Conservation (phyloP, 2,888 invertebrate species). For the Saturnia japonica region DNA sequence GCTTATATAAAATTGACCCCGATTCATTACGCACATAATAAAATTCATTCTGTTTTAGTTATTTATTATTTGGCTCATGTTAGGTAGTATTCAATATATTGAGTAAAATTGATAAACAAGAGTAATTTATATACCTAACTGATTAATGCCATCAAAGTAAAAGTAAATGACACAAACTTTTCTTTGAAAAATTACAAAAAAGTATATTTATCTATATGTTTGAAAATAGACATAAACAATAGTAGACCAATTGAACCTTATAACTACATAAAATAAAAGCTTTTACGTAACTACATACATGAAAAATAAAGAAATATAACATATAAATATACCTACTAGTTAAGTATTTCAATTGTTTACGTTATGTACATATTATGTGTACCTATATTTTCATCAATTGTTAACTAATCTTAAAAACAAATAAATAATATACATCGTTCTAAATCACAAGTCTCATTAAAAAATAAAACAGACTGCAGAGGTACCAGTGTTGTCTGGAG, state of each 20-base stretch:
- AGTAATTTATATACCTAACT: too few relatives aligned
- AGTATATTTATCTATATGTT: too few relatives aligned
- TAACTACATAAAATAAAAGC: not conserved
- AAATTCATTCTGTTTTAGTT: not conserved
- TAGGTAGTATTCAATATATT: not conserved
- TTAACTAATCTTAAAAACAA: not conserved
- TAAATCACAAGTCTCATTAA: not conserved
- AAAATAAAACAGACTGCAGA: not conserved
- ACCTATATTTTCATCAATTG: not conserved
- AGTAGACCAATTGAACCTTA: not conserved
- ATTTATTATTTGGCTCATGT: not conserved
- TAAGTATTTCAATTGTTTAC: not conserved
- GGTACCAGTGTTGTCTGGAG: not conserved
- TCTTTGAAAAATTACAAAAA: too few relatives aligned
- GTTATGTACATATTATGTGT: not conserved
- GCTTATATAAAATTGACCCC: not conserved
- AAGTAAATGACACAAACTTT: too few relatives aligned
- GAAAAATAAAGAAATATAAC: not conserved
- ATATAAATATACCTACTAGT: not conserved
- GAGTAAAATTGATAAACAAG: not conserved
- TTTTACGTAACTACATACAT: not conserved
- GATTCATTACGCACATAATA: not conserved
- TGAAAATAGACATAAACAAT: too few relatives aligned
- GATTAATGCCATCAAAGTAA: too few relatives aligned
- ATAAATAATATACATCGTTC: not conserved